Conservation (phyloP, 2,113 vertebrate species). For the Psettodes erumei region DNA sequence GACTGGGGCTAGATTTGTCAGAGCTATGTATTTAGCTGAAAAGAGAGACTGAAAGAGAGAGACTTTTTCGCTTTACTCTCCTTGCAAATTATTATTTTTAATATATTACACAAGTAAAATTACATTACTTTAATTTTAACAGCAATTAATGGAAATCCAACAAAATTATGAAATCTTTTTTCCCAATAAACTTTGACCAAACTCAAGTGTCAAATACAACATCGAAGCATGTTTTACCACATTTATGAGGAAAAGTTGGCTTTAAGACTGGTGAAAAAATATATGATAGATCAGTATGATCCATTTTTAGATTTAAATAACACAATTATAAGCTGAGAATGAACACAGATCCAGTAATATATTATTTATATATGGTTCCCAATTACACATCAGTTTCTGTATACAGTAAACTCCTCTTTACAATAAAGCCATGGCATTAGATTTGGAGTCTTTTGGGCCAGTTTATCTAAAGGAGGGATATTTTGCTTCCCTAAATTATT, state of each 20-base stretch:
- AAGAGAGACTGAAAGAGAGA: background rate
- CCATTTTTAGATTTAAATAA: constrained; percentile 1
- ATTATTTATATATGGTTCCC: background rate
- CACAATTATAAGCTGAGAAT: background rate
- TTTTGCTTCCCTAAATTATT: background rate
- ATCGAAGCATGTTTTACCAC: background rate
- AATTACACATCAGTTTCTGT: no score
- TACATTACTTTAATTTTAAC: background rate
- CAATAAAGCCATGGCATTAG: background rate
- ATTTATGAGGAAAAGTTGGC: background rate
- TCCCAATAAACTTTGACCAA: background rate
- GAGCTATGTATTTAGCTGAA: background rate
- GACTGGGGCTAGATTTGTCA: background rate
- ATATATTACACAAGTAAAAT: background rate
- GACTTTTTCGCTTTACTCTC: background rate
- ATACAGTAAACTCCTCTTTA: no score
- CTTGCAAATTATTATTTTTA: background rate
- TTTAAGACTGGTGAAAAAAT: background rate
- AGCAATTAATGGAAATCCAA: background rate
- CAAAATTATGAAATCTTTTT: no score
- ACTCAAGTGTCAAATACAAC: constrained; percentile 3
- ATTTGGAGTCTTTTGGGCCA: background rate
- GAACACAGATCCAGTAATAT: background rate
- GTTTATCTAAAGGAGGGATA: background rate
- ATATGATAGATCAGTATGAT: constrained; percentile 21